These are phyloP conservation scores for Tauraco erythrolophus DNA, from an alignment of 2,113 vertebrate species.

Conservation along the genomic window DNA sequence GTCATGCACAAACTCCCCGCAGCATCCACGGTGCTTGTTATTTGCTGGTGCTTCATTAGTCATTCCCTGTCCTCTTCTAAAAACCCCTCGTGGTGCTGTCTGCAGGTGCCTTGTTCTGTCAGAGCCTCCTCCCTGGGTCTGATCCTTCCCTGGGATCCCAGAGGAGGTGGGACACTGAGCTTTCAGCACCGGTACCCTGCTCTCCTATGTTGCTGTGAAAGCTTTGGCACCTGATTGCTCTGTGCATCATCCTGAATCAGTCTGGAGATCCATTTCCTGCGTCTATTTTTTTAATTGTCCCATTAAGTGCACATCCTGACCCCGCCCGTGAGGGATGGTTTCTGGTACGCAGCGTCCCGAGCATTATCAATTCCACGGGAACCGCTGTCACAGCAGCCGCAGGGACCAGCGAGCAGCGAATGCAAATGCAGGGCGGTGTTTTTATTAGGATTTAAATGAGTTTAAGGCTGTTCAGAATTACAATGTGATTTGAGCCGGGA, in stretches of 20 bases:
- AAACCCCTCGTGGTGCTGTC: neutral
- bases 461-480: conserved; percentile 66
- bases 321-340: neutral
- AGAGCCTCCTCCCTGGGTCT: neutral
- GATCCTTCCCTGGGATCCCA: neutral
- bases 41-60: neutral
- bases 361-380: conserved; percentile 40
- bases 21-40: neutral
- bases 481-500: conserved; percentile 54
- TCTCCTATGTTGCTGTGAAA: neutral
- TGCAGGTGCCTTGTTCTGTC: neutral
- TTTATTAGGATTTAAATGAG: conserved; percentile 74
- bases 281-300: neutral
- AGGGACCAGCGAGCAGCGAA: neutral
- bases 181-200: neutral
- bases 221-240: neutral
- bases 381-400: neutral
- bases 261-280: neutral
- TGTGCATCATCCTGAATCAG: neutral
- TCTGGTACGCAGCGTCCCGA: neutral
- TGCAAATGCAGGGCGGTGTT: conserved; percentile 56
- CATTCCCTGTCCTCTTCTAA: neutral
- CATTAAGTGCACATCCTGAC: neutral
- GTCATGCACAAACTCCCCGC: neutral
- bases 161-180: neutral